Percentiles rank a stretch among this genome's conserved stretches.
These are phyloP conservation scores for Propithecus coquereli DNA, from an alignment of 2,113 vertebrate species.

Conservation along the genomic window DNA sequence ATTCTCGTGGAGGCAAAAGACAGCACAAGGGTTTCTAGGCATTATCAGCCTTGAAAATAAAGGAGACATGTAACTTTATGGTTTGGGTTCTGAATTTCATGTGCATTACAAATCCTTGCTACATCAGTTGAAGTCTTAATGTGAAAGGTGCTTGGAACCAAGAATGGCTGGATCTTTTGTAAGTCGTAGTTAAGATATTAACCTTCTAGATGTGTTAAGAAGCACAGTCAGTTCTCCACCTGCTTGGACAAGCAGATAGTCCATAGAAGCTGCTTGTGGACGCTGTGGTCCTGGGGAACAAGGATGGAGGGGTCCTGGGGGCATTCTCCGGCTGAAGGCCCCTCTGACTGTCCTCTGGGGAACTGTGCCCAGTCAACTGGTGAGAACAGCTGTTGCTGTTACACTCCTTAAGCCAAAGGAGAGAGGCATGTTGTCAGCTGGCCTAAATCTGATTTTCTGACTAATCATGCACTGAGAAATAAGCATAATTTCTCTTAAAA, in stretches of 20 bases:
- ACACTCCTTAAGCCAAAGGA: background rate
- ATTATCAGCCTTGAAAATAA: background rate
- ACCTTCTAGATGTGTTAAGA: background rate
- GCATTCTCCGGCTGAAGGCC: no score
- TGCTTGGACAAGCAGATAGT: background rate
- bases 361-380: background rate
- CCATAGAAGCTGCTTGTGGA: background rate
- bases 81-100: slow-evolving; percentile 18
- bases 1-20: background rate
- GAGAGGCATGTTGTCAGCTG: background rate
- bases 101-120: background rate
- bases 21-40: background rate
- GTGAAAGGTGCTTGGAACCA: background rate
- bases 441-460: slow-evolving; percentile 10
- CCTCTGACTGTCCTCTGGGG: background rate
- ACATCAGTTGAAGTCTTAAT: background rate
- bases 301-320: background rate
- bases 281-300: background rate
- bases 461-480: background rate
- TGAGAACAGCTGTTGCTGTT: background rate
- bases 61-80: background rate
- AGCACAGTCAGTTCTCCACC: background rate
- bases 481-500: background rate
- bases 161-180: background rate
- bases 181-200: background rate